phyloP scores from a whole-genome alignment of 2,888 invertebrate species.

The Trichogramma dendrolimi region DNA sequence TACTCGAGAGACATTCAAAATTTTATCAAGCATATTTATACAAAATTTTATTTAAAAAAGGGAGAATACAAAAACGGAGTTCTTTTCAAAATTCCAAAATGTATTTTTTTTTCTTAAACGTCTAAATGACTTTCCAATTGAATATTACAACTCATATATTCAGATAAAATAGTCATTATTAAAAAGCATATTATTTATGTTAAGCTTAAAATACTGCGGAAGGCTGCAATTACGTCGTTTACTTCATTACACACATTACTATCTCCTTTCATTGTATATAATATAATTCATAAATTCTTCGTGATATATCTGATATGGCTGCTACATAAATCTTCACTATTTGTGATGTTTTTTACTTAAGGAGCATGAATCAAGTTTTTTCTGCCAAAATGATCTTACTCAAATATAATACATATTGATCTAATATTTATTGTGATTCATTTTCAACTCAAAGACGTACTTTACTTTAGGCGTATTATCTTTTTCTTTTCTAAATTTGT shows the following conservation, averaged over 20 bases:
- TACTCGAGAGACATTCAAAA: too few relatives aligned
- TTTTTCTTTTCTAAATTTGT: too few relatives aligned
- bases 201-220: conserved; percentile 38
- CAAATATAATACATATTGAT: too few relatives aligned
- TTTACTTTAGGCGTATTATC: too few relatives aligned
- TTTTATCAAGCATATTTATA: too few relatives aligned
- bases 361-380: too few relatives aligned
- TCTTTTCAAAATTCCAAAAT: conserved; percentile 25
- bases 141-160: conserved; percentile 13
- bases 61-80: too few relatives aligned
- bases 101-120: conserved; percentile 20
- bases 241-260: neutral
- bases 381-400: too few relatives aligned
- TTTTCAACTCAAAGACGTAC: too few relatives aligned
- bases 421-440: too few relatives aligned
- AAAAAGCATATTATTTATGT: conserved; percentile 17
- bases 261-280: conserved; percentile 14
- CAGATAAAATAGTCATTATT: conserved; percentile 19
- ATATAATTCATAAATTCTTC: conserved; percentile 20
- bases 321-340: conserved; percentile 34
- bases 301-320: conserved; percentile 34
- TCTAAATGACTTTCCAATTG: conserved; percentile 23
- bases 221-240: conserved; percentile 35
- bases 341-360: conserved; percentile 33
- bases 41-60: too few relatives aligned